Evolutionary conservation across 37 sponge, comb jelly and placozoan genomes (phyloP), one percentile per base, ranked within the genome.

Genomic region (Cliona cf. orientalis): DNA sequence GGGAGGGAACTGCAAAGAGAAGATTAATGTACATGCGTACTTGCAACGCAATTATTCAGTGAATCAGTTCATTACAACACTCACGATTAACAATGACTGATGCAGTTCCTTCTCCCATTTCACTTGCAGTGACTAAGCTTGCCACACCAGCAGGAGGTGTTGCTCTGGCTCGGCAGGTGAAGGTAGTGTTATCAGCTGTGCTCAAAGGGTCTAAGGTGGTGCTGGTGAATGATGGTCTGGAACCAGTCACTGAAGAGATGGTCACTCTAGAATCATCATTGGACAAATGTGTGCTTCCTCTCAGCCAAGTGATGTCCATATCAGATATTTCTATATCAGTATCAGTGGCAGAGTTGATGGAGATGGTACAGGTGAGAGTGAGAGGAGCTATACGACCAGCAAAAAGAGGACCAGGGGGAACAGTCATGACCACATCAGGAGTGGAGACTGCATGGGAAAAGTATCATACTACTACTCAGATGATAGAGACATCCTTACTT

Each of bases 351-450:
- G 9, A 2, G 38, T 55, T 38, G 57, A 73, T 7, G 1, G 37
- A 55, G 35, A 42, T 57, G 55, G 74, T 29, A 32, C 74, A 73
- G 35, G 74, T 73, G 37, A 73, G 74, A 49, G 55, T 40, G 29
- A 43, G 31, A n/a, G 40, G 2, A 3, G 32, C 35, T 4, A 11
- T n/a, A n/a, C n/a, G 4, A 4, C 45, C 71, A 12, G 56, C 56
- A 19, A 55, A 19, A 3, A 55, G 58, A 11, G 37, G 34, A 32
- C 57, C 35, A 31, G 74, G 9, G 35, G 34, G 57, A 35, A 29
- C 57, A 7, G 74, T 29, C 26, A 73, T 12, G 22, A 25, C n/a
- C 74, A 73, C 74, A 73, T 6, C 7, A 29, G 74, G 74, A 56
- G 57, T 1, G 22, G 74, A 31, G 57, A 73, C 74, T 73, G 74